Conservation (phyloP, 2,797 vertebrate genomes). For the Taeniopygia guttata region DNA sequence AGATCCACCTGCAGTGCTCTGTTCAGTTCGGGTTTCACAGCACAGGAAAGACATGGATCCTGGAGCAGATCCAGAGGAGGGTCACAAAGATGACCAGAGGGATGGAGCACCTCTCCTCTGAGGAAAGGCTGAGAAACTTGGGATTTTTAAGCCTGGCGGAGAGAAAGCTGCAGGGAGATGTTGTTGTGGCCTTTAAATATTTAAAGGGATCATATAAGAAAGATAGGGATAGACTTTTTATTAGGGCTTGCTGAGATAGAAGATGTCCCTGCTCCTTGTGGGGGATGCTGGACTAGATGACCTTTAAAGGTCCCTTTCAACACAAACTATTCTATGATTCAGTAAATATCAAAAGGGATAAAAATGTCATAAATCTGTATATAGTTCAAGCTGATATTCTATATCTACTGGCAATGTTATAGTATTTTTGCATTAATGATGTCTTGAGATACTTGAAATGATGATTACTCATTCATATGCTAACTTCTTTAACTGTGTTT, state of each 20-base stretch:
- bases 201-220: not conserved
- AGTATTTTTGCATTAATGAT: not conserved
- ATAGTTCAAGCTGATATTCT: not conserved
- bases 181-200: not conserved
- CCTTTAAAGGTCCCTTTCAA: not conserved
- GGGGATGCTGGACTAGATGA: not conserved
- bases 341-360: not conserved
- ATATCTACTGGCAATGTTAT: not conserved
- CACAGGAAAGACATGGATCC: not conserved
- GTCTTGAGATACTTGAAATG: not conserved
- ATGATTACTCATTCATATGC: constrained; percentile 13
- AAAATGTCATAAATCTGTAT: not conserved
- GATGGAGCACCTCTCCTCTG: not conserved
- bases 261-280: not conserved
- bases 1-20: not conserved
- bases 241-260: not conserved
- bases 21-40: not conserved
- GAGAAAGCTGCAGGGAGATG: not conserved
- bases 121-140: not conserved
- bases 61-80: fast-evolving
- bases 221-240: not conserved
- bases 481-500: constrained; percentile 14
- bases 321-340: not conserved
- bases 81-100: not conserved
- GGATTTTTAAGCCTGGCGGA: not conserved